Conservation (phyloP, 2,888 invertebrate genomes). For the Drepanosiphum platanoidis region DNA sequence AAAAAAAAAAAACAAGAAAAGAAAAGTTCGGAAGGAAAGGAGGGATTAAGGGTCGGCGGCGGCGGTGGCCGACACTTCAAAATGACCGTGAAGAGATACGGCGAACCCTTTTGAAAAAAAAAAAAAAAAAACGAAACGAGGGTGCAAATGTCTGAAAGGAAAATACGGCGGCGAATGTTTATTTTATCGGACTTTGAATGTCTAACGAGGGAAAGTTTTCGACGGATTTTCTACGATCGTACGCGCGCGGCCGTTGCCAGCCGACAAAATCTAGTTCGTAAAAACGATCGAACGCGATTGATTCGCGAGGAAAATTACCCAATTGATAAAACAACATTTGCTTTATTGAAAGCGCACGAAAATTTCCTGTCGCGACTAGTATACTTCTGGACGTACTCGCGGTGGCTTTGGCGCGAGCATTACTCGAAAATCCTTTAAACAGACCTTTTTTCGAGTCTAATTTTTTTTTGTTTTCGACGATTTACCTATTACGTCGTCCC, state of each 20-base stretch:
- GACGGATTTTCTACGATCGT: not conserved
- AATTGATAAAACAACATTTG: too few relatives aligned
- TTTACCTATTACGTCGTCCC: too few relatives aligned
- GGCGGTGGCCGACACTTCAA: conserved; percentile 53
- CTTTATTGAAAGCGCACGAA: too few relatives aligned
- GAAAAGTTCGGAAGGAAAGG: conserved; percentile 58
- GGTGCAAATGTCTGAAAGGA: conserved; percentile 48
- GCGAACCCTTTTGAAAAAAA: conserved; percentile 51
- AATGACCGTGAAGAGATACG: conserved; percentile 58
- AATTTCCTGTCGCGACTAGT: too few relatives aligned
- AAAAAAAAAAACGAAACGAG: conserved; percentile 21
- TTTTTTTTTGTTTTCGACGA: too few relatives aligned
- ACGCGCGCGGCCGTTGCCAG: not conserved
- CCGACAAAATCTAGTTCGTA: too few relatives aligned
- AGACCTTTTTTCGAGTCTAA: too few relatives aligned
- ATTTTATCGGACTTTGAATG: conserved; percentile 48
- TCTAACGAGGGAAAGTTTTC: not conserved
- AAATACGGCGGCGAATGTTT: conserved; percentile 36
- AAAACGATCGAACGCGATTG: too few relatives aligned
- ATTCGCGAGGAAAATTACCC: too few relatives aligned
- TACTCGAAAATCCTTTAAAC: too few relatives aligned
- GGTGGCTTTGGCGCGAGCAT: too few relatives aligned
- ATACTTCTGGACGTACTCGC: too few relatives aligned
- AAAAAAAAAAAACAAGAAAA: conserved; percentile 45
- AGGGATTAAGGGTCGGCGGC: conserved; percentile 53